Conservation (phyloP, 1,140 invertebrate species). For the Acromyrmex echinatior region DNA sequence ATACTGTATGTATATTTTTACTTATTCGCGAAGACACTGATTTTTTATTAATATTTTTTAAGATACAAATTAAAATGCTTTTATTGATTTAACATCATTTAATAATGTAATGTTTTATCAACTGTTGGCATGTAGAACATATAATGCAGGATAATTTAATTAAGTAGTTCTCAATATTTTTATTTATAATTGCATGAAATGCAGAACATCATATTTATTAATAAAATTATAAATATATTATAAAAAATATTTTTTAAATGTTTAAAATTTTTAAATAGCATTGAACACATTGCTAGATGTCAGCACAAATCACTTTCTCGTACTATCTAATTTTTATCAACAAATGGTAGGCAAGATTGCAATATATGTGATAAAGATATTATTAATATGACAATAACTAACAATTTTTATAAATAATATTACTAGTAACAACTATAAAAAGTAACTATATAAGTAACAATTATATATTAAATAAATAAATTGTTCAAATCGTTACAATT, state of each 20-base stretch:
- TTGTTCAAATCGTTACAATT: background rate
- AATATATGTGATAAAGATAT: slow-evolving; percentile 10
- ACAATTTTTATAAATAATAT: background rate
- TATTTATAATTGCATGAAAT: background rate
- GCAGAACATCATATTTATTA: background rate
- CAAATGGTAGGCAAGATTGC: slow-evolving; percentile 1
- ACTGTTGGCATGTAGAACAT: slow-evolving; percentile 31
- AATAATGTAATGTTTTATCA: slow-evolving; percentile 16
- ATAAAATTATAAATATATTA: background rate
- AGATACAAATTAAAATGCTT: background rate
- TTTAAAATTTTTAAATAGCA: background rate
- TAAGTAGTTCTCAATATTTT: background rate
- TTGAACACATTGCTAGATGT: slow-evolving; percentile 26
- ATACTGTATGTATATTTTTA: slow-evolving; percentile 27
- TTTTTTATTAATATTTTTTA: slow-evolving; percentile 14
- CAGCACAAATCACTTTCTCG: slow-evolving; percentile 16
- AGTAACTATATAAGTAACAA: background rate
- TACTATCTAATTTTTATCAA: background rate
- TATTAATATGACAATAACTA: background rate
- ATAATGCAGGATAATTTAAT: background rate
- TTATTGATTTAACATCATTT: slow-evolving; percentile 23
- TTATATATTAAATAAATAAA: background rate
- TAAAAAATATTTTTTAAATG: background rate
- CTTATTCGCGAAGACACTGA: background rate
- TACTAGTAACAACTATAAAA: background rate